These are phyloP conservation scores for Struthidea cinerea DNA, from an alignment of 2,113 vertebrate species.

Conservation along the genomic window DNA sequence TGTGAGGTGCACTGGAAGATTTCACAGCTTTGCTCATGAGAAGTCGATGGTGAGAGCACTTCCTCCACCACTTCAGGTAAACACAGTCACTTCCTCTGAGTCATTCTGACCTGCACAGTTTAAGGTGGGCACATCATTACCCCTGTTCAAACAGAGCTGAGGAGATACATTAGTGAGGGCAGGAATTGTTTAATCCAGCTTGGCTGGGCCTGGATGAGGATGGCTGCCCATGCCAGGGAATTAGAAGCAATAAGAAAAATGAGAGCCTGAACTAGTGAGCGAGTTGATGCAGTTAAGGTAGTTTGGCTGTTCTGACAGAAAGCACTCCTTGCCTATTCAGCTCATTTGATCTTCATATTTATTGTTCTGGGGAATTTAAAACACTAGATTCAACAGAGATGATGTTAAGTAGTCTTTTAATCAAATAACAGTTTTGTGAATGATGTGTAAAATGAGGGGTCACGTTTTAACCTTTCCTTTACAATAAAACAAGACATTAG, in stretches of 20 bases:
- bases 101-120: not conserved
- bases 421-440: not conserved
- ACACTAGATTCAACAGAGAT: not conserved
- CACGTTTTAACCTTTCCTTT: not conserved
- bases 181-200: not conserved
- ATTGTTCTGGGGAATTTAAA: not conserved
- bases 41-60: not conserved
- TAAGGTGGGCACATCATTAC: not conserved
- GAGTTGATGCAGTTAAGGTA: not conserved
- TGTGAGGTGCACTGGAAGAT: not conserved
- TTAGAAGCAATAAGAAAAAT: not conserved
- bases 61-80: not conserved
- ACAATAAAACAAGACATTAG: not conserved
- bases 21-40: not conserved
- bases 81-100: not conserved
- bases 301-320: not conserved
- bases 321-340: not conserved
- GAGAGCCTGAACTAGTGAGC: not conserved
- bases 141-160: not conserved
- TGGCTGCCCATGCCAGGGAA: not conserved
- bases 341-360: not conserved
- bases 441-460: not conserved
- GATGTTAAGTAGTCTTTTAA: not conserved
- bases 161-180: not conserved
- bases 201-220: not conserved